Percentiles rank a stretch among this genome's conserved stretches.
These are phyloP conservation scores for Palythoa grandiflora DNA, from an alignment of 92 coral and sea anemone species.

Conservation along the genomic window DNA sequence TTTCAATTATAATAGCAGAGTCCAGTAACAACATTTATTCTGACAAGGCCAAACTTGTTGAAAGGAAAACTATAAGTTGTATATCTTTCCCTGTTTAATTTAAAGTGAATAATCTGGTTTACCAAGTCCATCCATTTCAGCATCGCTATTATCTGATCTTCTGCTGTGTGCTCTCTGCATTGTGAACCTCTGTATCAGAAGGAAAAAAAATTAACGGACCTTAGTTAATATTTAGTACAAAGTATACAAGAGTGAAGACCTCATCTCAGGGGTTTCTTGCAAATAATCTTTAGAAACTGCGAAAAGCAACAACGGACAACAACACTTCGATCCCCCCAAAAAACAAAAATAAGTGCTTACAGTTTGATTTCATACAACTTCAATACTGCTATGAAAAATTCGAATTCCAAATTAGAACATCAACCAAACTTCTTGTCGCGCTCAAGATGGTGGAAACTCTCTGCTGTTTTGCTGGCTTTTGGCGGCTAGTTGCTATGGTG, in stretches of 20 bases:
- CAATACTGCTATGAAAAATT: not conserved
- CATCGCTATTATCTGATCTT: slow-evolving; percentile 94
- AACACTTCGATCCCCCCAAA: not conserved
- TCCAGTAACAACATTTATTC: too few relatives aligned
- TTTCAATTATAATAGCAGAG: too few relatives aligned
- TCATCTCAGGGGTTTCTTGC: not conserved
- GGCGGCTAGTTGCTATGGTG: slow-evolving; percentile 43
- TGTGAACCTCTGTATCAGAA: slow-evolving; percentile 3
- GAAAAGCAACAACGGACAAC: not conserved
- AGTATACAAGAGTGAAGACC: not conserved
- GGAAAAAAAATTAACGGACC: not conserved
- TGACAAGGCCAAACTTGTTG: too few relatives aligned
- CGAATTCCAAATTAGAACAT: slow-evolving; percentile 47
- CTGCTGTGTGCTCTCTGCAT: slow-evolving; percentile 98
- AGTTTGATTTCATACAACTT: not conserved
- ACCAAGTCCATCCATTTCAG: slow-evolving; percentile 99
- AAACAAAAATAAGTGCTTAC: slow-evolving; percentile 6
- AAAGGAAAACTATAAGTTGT: too few relatives aligned
- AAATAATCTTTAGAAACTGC: not conserved
- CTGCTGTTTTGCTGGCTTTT: slow-evolving; percentile 1
- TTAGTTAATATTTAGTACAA: not conserved
- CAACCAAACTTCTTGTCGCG: not conserved
- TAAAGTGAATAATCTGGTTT: not conserved
- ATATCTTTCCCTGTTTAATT: too few relatives aligned
- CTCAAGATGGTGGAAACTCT: slow-evolving; percentile 37